Base-by-base conservation (phyloP, 2,113 vertebrate species). In the Albula glossodonta region DNA sequence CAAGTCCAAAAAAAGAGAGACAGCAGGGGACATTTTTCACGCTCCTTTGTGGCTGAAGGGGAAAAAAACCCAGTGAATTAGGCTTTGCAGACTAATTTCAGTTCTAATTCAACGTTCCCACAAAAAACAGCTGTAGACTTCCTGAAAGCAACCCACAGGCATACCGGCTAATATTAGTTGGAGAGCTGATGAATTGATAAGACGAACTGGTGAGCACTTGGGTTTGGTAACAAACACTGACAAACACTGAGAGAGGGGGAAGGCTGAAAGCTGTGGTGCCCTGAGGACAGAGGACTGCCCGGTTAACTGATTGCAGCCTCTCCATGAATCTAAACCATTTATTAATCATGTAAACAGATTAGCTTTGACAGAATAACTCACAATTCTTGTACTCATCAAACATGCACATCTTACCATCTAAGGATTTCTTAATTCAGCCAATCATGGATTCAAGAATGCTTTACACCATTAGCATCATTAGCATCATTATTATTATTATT, bases 21-120 rank as follows among this genome's bases (percentile, higher is more conserved):
- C n/a, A 1, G 19, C 5, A 17, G 63, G 17, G 31, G 70, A 74
- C n/a, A 74, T 74, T 74, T 74, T 74, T 74, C 70, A 74, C 22
- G 70, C 70, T 74, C 70, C 22, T 25, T 31, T 70, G 63, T 74
- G 10, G 70, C 70, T 31, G n/a, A 10, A 74, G 70, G 70, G 70
- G 70, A n/a, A 74, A 31, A 56, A 12, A 41, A 41, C 31, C 17
- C 22, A 31, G 22, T 31, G 70, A 74, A 31, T 74, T 74, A 74
- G 70, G 70, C 70, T 74, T 74, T 74, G 70, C 70, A 31, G n/a
- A 74, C 70, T 74, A 74, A 74, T 74, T 74, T 74, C 70, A 74
- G 70, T 74, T 74, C 22, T 5, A 74, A n/a, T 74, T 74, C 70
- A 74, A 10, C 22, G n/a, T 10, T 74, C 70, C 70, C 31, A n/a